A percentile compares a stretch with the other conserved stretches of the same genome.
Conservation (phyloP, 2,113 vertebrate species). For the Bufo bufo region DNA sequence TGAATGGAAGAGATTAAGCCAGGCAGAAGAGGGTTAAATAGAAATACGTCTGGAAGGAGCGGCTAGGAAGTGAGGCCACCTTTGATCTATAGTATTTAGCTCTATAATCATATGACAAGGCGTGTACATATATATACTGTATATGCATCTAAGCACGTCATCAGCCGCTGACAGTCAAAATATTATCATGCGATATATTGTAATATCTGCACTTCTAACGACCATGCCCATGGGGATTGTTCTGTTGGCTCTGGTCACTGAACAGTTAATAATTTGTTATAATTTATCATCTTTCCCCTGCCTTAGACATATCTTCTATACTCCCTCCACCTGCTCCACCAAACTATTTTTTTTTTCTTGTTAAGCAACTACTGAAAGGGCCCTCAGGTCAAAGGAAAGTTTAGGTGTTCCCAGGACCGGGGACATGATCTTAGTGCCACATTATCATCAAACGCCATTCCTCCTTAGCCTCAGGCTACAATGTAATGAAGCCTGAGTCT, state of each 20-base stretch:
- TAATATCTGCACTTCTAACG: too few relatives aligned
- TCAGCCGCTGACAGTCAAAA: not conserved
- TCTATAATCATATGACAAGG: not conserved
- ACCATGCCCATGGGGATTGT: too few relatives aligned
- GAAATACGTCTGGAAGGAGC: not conserved
- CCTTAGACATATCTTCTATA: not conserved
- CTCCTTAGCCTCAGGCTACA: not conserved
- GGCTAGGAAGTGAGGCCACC: not conserved
- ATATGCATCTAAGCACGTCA: not conserved
- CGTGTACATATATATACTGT: too few relatives aligned
- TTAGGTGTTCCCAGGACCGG: not conserved
- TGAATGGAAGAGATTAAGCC: not conserved
- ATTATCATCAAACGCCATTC: not conserved
- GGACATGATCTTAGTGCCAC: not conserved
- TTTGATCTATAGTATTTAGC: not conserved
- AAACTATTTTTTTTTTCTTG: not conserved
- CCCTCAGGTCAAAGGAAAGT: slow-evolving; percentile 4
- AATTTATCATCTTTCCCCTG: not conserved
- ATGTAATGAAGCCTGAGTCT: not conserved
- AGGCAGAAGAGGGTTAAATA: not conserved
- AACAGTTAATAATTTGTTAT: not conserved
- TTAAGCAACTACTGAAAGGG: not conserved
- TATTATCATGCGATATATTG: not conserved
- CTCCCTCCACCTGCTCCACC: not conserved
- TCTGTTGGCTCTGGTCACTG: too few relatives aligned